These are phyloP conservation scores for Streptopelia turtur DNA, from an alignment of 2,797 vertebrate genomes.

Conservation along the genomic window DNA sequence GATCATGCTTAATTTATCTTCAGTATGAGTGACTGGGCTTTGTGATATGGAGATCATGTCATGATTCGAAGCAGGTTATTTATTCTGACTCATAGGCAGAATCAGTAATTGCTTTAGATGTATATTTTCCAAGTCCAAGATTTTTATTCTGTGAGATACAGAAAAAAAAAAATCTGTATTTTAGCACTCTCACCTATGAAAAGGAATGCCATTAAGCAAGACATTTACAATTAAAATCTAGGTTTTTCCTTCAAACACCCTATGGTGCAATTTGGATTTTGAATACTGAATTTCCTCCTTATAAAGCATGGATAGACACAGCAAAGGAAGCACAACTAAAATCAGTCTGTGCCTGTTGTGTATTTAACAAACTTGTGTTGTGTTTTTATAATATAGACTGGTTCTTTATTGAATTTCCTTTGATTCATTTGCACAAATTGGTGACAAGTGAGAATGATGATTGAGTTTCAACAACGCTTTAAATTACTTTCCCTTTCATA, in stretches of 20 bases:
- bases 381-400: neutral
- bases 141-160: neutral
- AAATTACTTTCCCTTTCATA: neutral
- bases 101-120: neutral
- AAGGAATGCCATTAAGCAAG: neutral
- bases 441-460: neutral
- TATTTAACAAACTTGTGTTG: neutral
- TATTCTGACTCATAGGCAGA: neutral
- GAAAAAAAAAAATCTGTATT: neutral
- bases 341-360: neutral
- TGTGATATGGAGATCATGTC: neutral
- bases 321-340: neutral
- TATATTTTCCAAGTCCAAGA: neutral
- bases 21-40: neutral
- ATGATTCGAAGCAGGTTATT: neutral
- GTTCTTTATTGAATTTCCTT: neutral
- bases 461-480: neutral
- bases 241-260: neutral
- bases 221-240: neutral
- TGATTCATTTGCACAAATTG: neutral
- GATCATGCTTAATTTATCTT: neutral
- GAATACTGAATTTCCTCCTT: neutral
- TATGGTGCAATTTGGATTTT: neutral
- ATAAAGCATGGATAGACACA: neutral
- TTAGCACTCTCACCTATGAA: neutral